phyloP scores from a whole-genome alignment of 2,113 vertebrate genomes.

The Nibea albiflora region DNA sequence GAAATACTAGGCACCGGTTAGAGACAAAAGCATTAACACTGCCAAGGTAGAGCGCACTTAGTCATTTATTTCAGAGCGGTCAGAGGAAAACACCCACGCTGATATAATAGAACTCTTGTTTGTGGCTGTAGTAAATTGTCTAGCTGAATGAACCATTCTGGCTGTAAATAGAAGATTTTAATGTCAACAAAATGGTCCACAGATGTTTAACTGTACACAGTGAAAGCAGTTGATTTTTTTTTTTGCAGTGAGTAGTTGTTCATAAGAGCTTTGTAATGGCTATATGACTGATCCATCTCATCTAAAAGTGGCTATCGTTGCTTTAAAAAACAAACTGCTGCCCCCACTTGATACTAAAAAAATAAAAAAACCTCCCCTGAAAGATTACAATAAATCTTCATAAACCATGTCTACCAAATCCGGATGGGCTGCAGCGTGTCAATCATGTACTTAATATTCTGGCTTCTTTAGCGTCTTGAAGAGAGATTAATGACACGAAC shows the following conservation, averaged over 20 bases:
- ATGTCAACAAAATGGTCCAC: constrained; percentile 17
- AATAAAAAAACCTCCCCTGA: constrained; percentile 17
- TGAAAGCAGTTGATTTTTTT: background rate
- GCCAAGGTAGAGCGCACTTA: constrained; percentile 7
- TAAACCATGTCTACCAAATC: constrained; percentile 43
- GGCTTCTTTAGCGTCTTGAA: constrained; percentile 78
- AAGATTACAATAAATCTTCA: constrained; percentile 55
- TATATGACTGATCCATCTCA: constrained; percentile 18
- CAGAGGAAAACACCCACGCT: constrained; percentile 24
- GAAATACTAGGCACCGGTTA: constrained; percentile 23
- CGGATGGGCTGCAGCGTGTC: constrained; percentile 50
- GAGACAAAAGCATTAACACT: background rate
- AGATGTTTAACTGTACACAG: constrained; percentile 24
- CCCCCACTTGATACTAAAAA: background rate
- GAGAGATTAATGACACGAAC: constrained; percentile 81
- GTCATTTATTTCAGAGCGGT: constrained; percentile 23
- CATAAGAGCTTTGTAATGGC: constrained; percentile 25
- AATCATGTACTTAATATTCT: constrained; percentile 78
- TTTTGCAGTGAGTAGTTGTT: constrained; percentile 15
- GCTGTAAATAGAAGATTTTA: constrained; percentile 17
- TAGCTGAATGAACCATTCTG: constrained; percentile 1
- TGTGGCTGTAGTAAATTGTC: constrained; percentile 25
- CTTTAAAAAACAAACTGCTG: constrained; percentile 18
- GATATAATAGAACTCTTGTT: constrained; percentile 1
- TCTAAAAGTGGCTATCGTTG: constrained; percentile 23